Evolutionary conservation across 2,888 invertebrate genomes (phyloP).

Genomic region (Heteropelma amictum): DNA sequence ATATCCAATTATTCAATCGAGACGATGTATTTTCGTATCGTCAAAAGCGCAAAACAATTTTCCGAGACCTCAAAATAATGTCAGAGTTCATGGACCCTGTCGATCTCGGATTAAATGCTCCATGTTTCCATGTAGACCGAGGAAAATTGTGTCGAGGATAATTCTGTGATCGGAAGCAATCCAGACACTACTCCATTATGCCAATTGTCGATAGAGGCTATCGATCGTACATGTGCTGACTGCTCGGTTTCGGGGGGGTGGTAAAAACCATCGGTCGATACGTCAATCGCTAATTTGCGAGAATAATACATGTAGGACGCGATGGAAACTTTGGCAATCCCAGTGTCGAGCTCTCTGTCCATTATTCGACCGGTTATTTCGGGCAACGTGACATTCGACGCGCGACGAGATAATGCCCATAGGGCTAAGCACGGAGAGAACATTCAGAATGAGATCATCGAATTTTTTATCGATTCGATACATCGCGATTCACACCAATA

Average conservation of each 20-base stretch:
- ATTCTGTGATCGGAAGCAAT: constrained; percentile 35
- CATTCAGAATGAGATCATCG: too few relatives aligned
- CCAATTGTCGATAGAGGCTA: constrained; percentile 17
- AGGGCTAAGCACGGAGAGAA: too few relatives aligned
- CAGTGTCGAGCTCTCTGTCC: constrained; percentile 2
- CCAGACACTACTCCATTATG: constrained; percentile 34
- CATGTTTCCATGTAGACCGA: background rate
- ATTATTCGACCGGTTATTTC: constrained; percentile 20
- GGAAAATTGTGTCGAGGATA: constrained; percentile 5
- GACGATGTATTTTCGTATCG: too few relatives aligned
- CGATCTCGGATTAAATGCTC: too few relatives aligned
- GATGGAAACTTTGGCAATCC: constrained; percentile 28
- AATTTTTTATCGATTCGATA: too few relatives aligned
- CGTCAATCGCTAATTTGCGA: constrained; percentile 27
- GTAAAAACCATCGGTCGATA: constrained; percentile 23
- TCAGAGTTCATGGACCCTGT: too few relatives aligned
- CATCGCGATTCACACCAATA: too few relatives aligned
- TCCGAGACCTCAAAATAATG: too few relatives aligned
- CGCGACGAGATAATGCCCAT: too few relatives aligned
- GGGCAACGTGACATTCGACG: too few relatives aligned
- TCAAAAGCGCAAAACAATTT: too few relatives aligned
- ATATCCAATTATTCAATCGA: too few relatives aligned
- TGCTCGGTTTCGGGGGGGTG: background rate
- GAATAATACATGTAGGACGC: constrained; percentile 27
- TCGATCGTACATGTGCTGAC: background rate